Evolutionary conservation across 2,888 invertebrate species (phyloP), one percentile per base, ranked within the genome.

Genomic region (Agelastica alni): DNA sequence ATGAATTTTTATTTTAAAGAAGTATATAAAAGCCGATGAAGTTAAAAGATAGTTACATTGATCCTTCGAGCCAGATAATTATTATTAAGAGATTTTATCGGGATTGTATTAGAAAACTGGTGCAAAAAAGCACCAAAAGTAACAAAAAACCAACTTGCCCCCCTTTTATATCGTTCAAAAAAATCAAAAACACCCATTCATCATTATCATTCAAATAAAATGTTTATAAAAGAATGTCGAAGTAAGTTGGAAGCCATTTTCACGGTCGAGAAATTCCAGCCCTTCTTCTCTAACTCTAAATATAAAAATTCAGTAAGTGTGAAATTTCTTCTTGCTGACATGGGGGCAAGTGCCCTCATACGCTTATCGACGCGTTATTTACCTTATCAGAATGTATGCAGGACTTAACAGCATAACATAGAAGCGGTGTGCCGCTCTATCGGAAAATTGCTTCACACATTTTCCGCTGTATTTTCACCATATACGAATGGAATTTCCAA

Each of bases 261-360:
- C 69, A 71, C 72, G 71, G 63, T 67, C 66, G 69, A 62, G 17
- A 16, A 18, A 16, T 18, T 30, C 9, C 18, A 30, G 31, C 54
- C 57, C 70, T 68, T 67, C 47, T 70, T 70, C 72, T 71, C 72
- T 20, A 39, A 18, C 74, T 73, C 73, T 73, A 74, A 74, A 75
- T 75, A 73, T 75, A 70, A 74, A 74, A 74, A 75, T 72, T 71
- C 76, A 76, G 65, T 68, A 65, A 71, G 75, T 75, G 77, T 76
- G 74, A 77, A 69, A 69, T 69, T 69, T 64, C 63, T 61, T 62
- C 62, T 63, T 57, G 65, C 57, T 42, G 56, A 55, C 55, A 51
- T 47, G 58, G 59, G 51, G 61, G 60, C 60, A 49, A 45, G 51
- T 54, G 46, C 53, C 60, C 53, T 53, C 56, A 51, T 47, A 39